Conservation (phyloP, 2,113 vertebrate species). For the Hepsetus odoe region DNA sequence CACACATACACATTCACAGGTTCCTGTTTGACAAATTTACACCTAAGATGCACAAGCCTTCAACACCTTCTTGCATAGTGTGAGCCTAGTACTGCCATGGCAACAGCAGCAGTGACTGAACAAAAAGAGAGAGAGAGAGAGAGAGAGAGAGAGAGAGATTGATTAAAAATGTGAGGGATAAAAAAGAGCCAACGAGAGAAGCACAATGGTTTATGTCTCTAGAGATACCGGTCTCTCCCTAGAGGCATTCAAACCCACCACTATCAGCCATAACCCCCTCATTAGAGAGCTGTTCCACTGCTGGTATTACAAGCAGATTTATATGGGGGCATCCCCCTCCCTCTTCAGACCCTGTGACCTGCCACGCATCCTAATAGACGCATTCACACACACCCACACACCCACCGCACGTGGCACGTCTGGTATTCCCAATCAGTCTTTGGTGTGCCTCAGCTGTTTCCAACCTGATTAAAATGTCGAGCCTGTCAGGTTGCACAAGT, state of each 20-base stretch:
- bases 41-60: constrained; percentile 52
- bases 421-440: constrained; percentile 35
- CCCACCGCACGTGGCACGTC: constrained; percentile 35
- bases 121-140: constrained; percentile 52
- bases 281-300: constrained; percentile 74
- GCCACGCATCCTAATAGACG: constrained; percentile 45
- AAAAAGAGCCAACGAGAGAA: constrained; percentile 45
- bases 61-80: constrained; percentile 42
- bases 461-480: constrained; percentile 76
- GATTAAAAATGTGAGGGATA: constrained; percentile 42
- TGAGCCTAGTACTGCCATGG: constrained; percentile 70
- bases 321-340: constrained; percentile 35
- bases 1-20: constrained; percentile 42
- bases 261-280: constrained; percentile 75
- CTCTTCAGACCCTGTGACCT: constrained; percentile 18
- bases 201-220: constrained; percentile 39
- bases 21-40: constrained; percentile 49
- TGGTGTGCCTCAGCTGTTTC: constrained; percentile 69
- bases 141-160: constrained; percentile 2
- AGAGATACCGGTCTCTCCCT: constrained; percentile 63
- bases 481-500: constrained; percentile 66
- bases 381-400: constrained; percentile 20
- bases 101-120: constrained; percentile 63
- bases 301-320: constrained; percentile 74
- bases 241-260: constrained; percentile 58